A percentile compares a stretch with the other conserved stretches of the same genome.
Evolutionary conservation across 2,888 invertebrate species (phyloP).

Genomic region (Clostera curtula): DNA sequence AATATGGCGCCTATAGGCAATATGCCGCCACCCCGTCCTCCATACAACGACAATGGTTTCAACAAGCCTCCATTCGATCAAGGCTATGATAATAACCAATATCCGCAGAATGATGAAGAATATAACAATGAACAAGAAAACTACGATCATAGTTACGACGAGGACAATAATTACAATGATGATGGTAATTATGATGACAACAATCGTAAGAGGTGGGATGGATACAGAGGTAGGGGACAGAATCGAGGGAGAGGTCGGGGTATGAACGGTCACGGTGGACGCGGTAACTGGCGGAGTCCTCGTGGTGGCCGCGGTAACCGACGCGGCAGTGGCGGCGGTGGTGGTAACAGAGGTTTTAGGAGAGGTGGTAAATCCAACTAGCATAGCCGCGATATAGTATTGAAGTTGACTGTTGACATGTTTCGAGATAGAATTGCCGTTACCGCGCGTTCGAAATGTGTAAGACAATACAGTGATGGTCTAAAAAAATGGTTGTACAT

Average conservation of each 20-base stretch:
- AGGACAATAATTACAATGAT: conserved; percentile 36
- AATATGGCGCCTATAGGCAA: conserved; percentile 31
- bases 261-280: conserved; percentile 54
- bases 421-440: conserved; percentile 35
- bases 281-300: conserved; percentile 47
- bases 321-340: conserved; percentile 42
- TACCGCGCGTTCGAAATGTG: conserved; percentile 49
- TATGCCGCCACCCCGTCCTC: conserved; percentile 37
- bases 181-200: conserved; percentile 43
- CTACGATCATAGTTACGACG: conserved; percentile 23
- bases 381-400: conserved; percentile 18
- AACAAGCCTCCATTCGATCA: conserved; percentile 54
- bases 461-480: conserved; percentile 50
- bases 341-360: conserved; percentile 49
- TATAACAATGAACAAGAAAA: conserved; percentile 36
- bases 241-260: conserved; percentile 57
- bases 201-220: conserved; percentile 46
- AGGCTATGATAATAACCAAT: conserved; percentile 46
- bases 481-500: conserved; percentile 61
- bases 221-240: conserved; percentile 43
- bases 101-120: conserved; percentile 47
- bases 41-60: conserved; percentile 55
- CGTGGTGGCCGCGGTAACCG: conserved; percentile 49
- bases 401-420: conserved; percentile 35
- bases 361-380: conserved; percentile 62